Conservation (phyloP, 2,797 vertebrate genomes). For the Macrochelys suwanniensis region DNA sequence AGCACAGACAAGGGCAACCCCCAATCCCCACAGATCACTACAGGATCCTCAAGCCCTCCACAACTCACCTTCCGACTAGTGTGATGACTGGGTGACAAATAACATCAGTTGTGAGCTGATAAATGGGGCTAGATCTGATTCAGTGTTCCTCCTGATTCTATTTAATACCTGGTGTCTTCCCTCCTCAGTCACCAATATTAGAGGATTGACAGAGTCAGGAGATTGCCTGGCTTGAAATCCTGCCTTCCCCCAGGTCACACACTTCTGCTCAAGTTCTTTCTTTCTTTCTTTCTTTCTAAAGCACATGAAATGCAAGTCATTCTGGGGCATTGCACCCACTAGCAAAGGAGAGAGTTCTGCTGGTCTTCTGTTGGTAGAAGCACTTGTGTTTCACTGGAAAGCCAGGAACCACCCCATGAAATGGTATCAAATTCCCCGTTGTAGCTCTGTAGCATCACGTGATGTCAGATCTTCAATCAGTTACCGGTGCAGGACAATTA, state of each 20-base stretch:
- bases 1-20: not conserved
- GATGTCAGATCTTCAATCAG: not conserved
- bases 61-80: not conserved
- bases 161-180: not conserved
- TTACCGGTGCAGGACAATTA: not conserved
- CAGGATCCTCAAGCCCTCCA: not conserved
- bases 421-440: not conserved
- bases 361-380: not conserved
- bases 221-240: not conserved
- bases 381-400: not conserved
- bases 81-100: not conserved
- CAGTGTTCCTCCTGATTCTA: not conserved
- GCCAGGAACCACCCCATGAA: not conserved
- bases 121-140: not conserved
- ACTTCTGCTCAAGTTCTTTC: not conserved
- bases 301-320: not conserved
- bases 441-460: not conserved
- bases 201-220: not conserved
- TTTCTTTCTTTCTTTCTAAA: not conserved
- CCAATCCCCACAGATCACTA: not conserved
- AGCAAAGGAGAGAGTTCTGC: not conserved
- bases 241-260: not conserved
- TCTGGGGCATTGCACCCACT: not conserved
- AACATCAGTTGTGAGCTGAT: not conserved
- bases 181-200: not conserved